A percentile compares a stretch with the other conserved stretches of the same genome.
These are phyloP conservation scores for Aradophagus sp. DNA, from an alignment of 1,140 invertebrate species.

Conservation along the genomic window DNA sequence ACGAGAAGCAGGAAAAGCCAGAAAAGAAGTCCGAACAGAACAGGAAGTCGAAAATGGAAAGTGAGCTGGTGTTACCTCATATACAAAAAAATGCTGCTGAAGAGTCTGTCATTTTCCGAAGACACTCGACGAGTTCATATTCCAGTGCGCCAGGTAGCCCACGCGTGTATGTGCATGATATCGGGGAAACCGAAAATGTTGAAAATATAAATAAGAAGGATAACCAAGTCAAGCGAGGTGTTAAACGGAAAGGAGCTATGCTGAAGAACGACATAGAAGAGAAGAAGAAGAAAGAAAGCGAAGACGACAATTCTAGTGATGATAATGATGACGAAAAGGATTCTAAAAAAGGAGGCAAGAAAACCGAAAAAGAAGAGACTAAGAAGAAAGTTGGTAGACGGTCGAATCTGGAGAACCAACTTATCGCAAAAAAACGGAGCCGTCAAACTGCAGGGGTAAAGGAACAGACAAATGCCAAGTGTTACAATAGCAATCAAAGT, in stretches of 20 bases:
- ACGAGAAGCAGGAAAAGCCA: constrained; percentile 61
- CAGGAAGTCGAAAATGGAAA: constrained; percentile 63
- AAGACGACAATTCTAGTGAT: constrained; percentile 5
- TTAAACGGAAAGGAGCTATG: constrained; percentile 44
- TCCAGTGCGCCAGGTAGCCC: constrained; percentile 81
- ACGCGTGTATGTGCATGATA: constrained; percentile 65
- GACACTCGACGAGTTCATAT: constrained; percentile 88
- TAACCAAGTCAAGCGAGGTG: constrained; percentile 4
- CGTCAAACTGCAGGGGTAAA: constrained; percentile 39
- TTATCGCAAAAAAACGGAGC: constrained; percentile 60
- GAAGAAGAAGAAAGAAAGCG: constrained; percentile 10
- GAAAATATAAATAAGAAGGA: constrained; percentile 56
- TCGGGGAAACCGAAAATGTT: constrained; percentile 35
- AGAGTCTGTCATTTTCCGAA: constrained; percentile 85
- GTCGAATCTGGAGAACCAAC: constrained; percentile 56
- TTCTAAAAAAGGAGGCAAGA: constrained; percentile 23
- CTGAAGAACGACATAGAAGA: neutral
- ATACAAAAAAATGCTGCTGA: constrained; percentile 78
- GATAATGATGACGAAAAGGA: constrained; percentile 3
- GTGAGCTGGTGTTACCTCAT: constrained; percentile 77
- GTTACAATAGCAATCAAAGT: constrained; percentile 47
- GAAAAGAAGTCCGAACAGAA: constrained; percentile 71
- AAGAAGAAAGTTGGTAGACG: constrained; percentile 49
- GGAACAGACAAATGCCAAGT: constrained; percentile 22
- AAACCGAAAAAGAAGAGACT: constrained; percentile 4